Percentiles rank a stretch among this genome's conserved stretches.
Conservation (phyloP, 1,140 invertebrate species). For the Conus ventricosus region DNA sequence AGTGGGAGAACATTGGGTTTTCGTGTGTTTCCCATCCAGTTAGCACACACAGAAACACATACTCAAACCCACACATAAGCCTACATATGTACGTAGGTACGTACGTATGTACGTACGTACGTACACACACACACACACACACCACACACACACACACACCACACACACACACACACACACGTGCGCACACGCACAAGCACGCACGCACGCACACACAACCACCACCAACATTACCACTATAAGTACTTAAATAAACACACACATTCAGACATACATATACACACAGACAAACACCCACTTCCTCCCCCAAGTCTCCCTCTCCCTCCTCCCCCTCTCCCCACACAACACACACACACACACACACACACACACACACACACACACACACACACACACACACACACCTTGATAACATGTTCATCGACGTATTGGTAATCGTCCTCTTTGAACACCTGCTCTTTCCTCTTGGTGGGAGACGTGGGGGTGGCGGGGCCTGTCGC, state of each 20-base stretch:
- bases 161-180: conserved; percentile 44
- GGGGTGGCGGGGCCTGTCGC: conserved; percentile 59
- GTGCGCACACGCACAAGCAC: neutral
- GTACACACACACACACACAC: neutral
- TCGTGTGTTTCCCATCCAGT: too few species aligned
- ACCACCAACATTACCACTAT: too few species aligned
- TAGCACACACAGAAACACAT: neutral
- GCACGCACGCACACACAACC: conserved; percentile 22
- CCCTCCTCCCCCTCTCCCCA: too few species aligned
- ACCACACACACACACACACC: neutral
- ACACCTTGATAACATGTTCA: conserved; percentile 61
- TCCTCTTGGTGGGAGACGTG: conserved; percentile 51
- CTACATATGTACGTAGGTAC: neutral
- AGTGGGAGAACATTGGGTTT: too few species aligned
- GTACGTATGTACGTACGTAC: neutral
- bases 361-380: neutral
- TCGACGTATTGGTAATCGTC: conserved; percentile 60
- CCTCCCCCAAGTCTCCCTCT: too few species aligned
- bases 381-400: neutral
- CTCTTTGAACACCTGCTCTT: conserved; percentile 57
- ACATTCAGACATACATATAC: too few species aligned
- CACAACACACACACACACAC: neutral
- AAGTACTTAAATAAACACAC: too few species aligned
- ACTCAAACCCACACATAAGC: neutral
- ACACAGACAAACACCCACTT: neutral